Base-by-base conservation (phyloP, 2,888 invertebrate genomes). In the Chymomyza caudatula region DNA sequence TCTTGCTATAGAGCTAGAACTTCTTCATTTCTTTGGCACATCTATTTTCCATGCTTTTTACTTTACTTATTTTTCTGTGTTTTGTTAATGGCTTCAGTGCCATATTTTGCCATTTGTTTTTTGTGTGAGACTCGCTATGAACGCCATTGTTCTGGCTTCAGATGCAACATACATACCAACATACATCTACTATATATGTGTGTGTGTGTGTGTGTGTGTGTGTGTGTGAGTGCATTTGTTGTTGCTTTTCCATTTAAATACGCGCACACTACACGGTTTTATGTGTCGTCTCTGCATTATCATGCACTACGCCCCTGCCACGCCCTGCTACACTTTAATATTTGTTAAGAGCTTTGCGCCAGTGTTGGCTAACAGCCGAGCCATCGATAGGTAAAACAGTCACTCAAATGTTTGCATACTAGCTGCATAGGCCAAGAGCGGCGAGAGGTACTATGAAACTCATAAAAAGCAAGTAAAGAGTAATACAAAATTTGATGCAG, bases 11-110 rank as follows among this genome's bases (percentile, higher is more conserved):
- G n/a, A n/a, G n/a, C n/a, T 63, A 66, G 54, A 82, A 82, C 74
- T 80, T 81, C 74, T 78, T 63, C 59, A 61, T 55, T 69, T 72
- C 25, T 53, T 53, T 25, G 5, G 19, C 47, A 52, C 25, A 47
- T 42, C 62, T 17, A 22, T 63, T 42, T 29, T 53, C 3, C 44
- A 58, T 8, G 53, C 55, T 49, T 51, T 60, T 55, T 42, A 55
- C 17, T 51, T 64, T 53, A 54, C 56, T 65, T 70, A 67, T 78
- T 22, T 29, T 49, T 2, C 1, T 23, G 5, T 58, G 44, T 47
- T 67, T 74, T 66, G 76, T 67, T 84, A 86, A 81, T 84, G 86
- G 86, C 81, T 84, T 78, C 71, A 70, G 69, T 84, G 69, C 22
- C 20, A 29, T 57, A 69, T 70, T 37, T 37, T 69, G 81, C 71